Base-by-base conservation (phyloP, 2,888 invertebrate genomes). In the Tribolium freemani region DNA sequence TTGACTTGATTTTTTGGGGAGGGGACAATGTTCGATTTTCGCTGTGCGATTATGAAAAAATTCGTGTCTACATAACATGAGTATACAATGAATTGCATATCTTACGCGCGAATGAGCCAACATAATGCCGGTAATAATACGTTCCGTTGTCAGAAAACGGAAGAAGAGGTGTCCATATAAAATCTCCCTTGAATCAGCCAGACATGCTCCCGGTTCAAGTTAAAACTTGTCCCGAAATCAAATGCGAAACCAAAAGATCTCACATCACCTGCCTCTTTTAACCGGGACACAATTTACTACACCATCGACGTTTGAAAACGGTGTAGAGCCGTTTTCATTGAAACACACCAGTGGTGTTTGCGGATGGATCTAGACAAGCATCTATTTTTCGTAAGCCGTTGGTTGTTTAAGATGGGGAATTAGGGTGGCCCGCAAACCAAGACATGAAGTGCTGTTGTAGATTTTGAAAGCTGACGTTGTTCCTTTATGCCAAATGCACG, bases 81-180 rank as follows among this genome's bases (percentile, higher is more conserved):
- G 38, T 63, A 61, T 61, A 51, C 63, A 63, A 63, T 63, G 63
- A 63, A 31, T 54, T 66, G 66, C 54, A 66, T 68, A 57, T 58
- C 44, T 21, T 54, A 68, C 68, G 68, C 58, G 58, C 68, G 50
- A 50, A 68, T 68, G 57, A 68, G 20, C 68, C 68, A 20, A 68
- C 68, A 68, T 54, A 68, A 68, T 57, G 26, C 48, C 50, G 38
- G 66, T 68, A 68, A 68, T 61, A 61, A 72, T 72, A 60, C 72
- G 60, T 72, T 61, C 68, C 48, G 45, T 57, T 69, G 72, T 45
- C 50, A 48, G 63, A 51, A 54, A 75, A 64, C 76, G 78, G 77
- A 77, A 75, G 72, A 71, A 74, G 75, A 78, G 77, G 78, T 78
- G 77, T 78, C 74, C 78, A 78, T 77, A 75, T 73, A 73, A 74